Base-by-base conservation (phyloP, 2,113 vertebrate genomes). In the Casuarius casuarius region DNA sequence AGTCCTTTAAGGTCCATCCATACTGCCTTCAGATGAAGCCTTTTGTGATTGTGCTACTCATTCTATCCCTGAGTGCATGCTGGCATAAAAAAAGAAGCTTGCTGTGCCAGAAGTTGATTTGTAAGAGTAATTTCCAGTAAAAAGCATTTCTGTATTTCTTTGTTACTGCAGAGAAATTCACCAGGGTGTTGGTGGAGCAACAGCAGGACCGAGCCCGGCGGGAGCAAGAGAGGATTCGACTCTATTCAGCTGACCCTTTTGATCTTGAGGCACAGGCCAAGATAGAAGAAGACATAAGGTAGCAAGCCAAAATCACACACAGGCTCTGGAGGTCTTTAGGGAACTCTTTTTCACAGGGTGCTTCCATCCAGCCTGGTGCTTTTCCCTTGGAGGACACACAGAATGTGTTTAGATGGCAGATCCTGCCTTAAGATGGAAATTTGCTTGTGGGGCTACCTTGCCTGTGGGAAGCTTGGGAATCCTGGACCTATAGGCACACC, bases 261-360 rank as follows among this genome's bases (percentile, higher is more conserved):
- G 99, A 99, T 97, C 98, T 99, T 4, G 99, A 99, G 70, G 99
- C 99, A n/a, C 99, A 99, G 97, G 99, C 99, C 90, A 99, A 99
- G 97, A 99, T 99, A 94, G 99, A 99, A 92, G 99, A 99, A 97
- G 99, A 99, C 91, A 99, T 99, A 95, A 99, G 99, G 99, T 99
- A 98, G 73, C 52, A 76, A 87, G 52, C 16, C 65, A 21, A 10
- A 33, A 72, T n/a, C 12, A 1, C 9, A 22, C 54, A 16, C 38
- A 23, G 76, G 79, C 20, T 76, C 56, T 72, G 73, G 76, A 49
- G 31, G 6, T 65, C 58, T 48, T 66, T 31, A 13, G 1, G n/a
- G 66, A 1, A 14, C 16, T 49, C 52, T 78, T 25, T 38, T 67
- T 83, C 28, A 19, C 54, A 23, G 40, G 52, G 4, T 49, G n/a